Base-by-base conservation (phyloP, 2,888 invertebrate species). In the Anthoptus insignis region DNA sequence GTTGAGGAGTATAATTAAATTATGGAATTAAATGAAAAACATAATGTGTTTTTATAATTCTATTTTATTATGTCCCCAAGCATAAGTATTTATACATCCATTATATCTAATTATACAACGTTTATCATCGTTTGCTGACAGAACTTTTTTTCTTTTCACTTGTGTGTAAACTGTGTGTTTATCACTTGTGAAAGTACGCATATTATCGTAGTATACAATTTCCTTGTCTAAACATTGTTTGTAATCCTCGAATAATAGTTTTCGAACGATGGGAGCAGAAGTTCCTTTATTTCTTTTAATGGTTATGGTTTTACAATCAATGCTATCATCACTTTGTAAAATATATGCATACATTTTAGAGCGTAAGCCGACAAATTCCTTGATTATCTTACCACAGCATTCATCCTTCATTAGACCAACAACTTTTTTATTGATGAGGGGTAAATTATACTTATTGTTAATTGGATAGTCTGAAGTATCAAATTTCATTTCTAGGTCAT, bases 251-350 rank as follows among this genome's bases (percentile, higher is more conserved):
- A 37, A 37, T n/a, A 37, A n/a, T 37, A 13, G 8, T 37, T 37
- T 37, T n/a, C 37, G 13, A 2, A 37, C 37, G 8, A 37, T 6
- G 2, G 37, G 8, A 37, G 37, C 37, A 7, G 37, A 37, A 37
- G 37, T 37, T 37, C 37, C 37, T 37, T 37, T 37, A n/a, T 37
- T 37, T 37, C 11, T 37, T 37, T 37, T 24, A 52, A 32, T 9
- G 11, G 32, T 32, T 11, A 11, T 32, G 5, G 27, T 27, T 27
- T 27, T 27, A 27, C 8, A 27, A 27, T 27, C 24, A 42, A 52
- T 52, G 11, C 11, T 9, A 11, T 32, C 11, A 9, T 32, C 32
- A 11, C 32, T 9, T 11, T 32, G 32, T 5, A 32, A 11, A 32
- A 9, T 32, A 32, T 37, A 37, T 37, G 37, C 37, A 37, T 37